phyloP scores from a whole-genome alignment of 2,888 invertebrate species.

The Melinopterus prodromus region DNA sequence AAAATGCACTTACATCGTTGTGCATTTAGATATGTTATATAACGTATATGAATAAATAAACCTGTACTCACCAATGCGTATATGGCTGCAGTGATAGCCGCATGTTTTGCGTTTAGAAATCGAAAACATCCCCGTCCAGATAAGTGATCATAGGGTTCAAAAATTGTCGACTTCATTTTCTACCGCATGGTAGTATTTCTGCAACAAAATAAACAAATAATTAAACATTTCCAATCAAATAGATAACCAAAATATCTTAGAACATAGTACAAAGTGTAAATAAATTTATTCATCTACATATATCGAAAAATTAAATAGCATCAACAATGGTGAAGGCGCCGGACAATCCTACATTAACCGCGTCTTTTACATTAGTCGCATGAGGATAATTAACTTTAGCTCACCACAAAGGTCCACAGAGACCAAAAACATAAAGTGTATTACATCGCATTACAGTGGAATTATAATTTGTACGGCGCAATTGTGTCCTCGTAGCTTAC shows the following conservation, averaged over 20 bases:
- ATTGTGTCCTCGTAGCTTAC: background rate
- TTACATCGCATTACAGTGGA: background rate
- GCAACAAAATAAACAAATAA: constrained; percentile 13
- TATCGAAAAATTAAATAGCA: too few relatives aligned
- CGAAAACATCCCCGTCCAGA: constrained; percentile 20
- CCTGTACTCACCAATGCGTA: constrained; percentile 13
- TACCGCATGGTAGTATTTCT: constrained; percentile 22
- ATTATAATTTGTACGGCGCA: background rate
- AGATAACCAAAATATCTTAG: background rate
- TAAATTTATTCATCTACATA: too few relatives aligned
- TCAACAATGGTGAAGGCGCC: too few relatives aligned
- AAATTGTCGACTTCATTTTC: constrained; percentile 18
- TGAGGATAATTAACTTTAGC: background rate
- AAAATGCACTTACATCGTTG: too few relatives aligned
- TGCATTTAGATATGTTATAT: background rate
- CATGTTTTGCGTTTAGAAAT: constrained; percentile 18
- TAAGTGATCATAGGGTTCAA: constrained; percentile 19
- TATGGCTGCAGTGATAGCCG: constrained; percentile 18
- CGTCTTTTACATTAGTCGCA: background rate
- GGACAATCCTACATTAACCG: too few relatives aligned
- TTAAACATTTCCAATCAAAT: background rate
- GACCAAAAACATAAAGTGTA: background rate
- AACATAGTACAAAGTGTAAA: background rate
- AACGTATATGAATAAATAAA: background rate
- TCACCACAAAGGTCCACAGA: background rate